Base-by-base conservation (phyloP, 2,797 vertebrate genomes). In the Coranthus polyacanthus region DNA sequence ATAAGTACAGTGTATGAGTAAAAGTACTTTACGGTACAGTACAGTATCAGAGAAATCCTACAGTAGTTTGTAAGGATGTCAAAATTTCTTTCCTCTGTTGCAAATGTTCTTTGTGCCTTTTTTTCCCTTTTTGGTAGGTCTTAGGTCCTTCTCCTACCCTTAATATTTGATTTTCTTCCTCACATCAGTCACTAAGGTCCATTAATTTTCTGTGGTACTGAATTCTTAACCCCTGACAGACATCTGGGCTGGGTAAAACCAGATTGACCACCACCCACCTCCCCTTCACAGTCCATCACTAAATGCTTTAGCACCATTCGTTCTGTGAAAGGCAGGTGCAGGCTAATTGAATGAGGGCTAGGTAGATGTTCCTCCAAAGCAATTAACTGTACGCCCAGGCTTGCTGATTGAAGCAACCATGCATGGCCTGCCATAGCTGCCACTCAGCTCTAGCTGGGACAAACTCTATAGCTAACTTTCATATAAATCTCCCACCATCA, bases 301-400 rank as follows among this genome's bases (percentile, higher is more conserved):
- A 22, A 73, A 72, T 6, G 24, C 59, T 51, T 1, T 4, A 43
- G 47, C 64, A 66, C 55, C 26, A 46, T 36, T 21, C 22, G 0
- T 17, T 79, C 79, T 68, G 70, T 79, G 73, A 79, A 78, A 81
- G 79, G 51, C 92, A 92, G 87, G 85, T 83, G 80, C 82, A 71
- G 61, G 62, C 81, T 91, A 90, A 93, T 88, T 90, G 83, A 91
- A 89, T 81, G 61, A 79, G 73, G 78, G 68, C 73, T 39, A 54
- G 65, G 84, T 83, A 85, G 78, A 72, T 24, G 63, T 81, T 88
- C 78, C 81, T 90, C 87, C 82, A 78, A 90, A 92, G 89, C 84
- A 93, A 94, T 92, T 92, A 93, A 82, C 81, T 59, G 78, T 82
- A 91, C 82, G 88, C 85, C 47, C 72, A 82, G 78, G 68, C 86